Evolutionary conservation across 2,888 invertebrate species (phyloP).

Genomic region (Diploptera punctata): DNA sequence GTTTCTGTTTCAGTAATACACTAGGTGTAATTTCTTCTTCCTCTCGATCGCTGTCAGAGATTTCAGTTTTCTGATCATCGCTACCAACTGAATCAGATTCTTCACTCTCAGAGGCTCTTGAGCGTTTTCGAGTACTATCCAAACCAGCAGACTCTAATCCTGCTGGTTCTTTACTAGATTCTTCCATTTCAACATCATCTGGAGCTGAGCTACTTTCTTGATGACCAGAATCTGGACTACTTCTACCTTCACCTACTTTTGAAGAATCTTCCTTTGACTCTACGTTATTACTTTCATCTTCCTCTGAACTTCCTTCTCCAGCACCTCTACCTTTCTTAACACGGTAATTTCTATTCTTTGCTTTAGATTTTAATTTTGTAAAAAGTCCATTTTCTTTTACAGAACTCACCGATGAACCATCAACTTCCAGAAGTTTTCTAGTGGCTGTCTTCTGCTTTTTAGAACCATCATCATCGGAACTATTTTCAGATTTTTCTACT

Average conservation of each 20-base stretch:
- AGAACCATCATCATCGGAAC: slow-evolving; percentile 38
- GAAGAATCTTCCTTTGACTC: slow-evolving; percentile 25
- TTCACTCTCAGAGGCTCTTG: slow-evolving; percentile 36
- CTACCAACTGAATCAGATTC: slow-evolving; percentile 46
- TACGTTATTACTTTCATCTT: slow-evolving; percentile 23
- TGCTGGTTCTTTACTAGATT: slow-evolving; percentile 18
- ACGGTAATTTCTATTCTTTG: slow-evolving; percentile 50
- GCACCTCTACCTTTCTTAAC: slow-evolving; percentile 44
- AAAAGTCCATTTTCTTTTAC: slow-evolving; percentile 42
- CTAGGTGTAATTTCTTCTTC: slow-evolving; percentile 49
- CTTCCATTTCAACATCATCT: slow-evolving; percentile 34
- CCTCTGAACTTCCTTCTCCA: slow-evolving; percentile 38
- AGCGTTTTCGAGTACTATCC: slow-evolving; percentile 10
- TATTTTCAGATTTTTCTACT: slow-evolving; percentile 45
- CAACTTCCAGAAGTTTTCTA: slow-evolving; percentile 14
- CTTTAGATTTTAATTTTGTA: slow-evolving; percentile 47
- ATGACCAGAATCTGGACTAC: slow-evolving; percentile 29
- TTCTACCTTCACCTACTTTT: slow-evolving; percentile 22
- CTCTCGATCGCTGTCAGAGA: slow-evolving; percentile 30
- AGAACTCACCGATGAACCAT: slow-evolving; percentile 27
- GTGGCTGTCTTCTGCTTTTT: slow-evolving; percentile 34
- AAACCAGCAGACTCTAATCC: background rate
- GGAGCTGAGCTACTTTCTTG: slow-evolving; percentile 28
- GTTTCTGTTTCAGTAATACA: slow-evolving; percentile 65
- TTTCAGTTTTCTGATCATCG: slow-evolving; percentile 44